Evolutionary conservation across 2,113 vertebrate species (phyloP).

Genomic region (Loxodonta africana): DNA sequence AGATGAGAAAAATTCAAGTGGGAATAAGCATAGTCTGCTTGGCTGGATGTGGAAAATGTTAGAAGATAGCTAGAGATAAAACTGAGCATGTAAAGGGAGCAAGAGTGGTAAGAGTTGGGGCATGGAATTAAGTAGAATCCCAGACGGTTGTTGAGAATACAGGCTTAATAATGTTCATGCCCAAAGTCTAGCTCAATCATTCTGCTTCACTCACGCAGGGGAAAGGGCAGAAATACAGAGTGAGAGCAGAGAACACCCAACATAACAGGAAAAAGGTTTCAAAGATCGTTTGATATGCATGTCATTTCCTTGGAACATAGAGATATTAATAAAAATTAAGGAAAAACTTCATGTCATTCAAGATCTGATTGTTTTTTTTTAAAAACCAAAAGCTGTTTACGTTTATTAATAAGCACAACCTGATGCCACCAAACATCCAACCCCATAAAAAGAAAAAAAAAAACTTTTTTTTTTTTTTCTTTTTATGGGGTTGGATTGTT

Average conservation of each 20-base stretch:
- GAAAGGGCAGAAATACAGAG: conserved; percentile 16
- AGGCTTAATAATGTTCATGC: not conserved
- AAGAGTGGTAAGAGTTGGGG: not conserved
- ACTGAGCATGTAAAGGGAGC: not conserved
- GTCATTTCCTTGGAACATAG: conserved; percentile 28
- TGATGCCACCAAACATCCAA: not conserved
- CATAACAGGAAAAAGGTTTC: not conserved
- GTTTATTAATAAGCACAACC: not conserved
- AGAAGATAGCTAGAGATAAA: not conserved
- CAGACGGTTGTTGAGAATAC: not conserved
- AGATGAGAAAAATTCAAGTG: not conserved
- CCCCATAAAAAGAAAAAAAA: not conserved
- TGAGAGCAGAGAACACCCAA: not conserved
- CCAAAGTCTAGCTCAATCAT: conserved; percentile 33
- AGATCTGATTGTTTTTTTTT: not conserved
- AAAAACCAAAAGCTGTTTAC: not conserved
- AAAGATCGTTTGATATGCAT: not conserved
- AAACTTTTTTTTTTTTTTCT: too few relatives aligned
- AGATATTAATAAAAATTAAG: not conserved
- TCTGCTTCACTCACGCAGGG: conserved; percentile 23
- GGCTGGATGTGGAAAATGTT: not conserved
- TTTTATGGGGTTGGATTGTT: too few relatives aligned
- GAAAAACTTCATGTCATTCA: not conserved
- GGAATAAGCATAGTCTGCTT: not conserved
- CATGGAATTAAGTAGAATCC: not conserved